These are phyloP conservation scores for Chitala chitala DNA, from an alignment of 2,113 vertebrate genomes.

Conservation along the genomic window DNA sequence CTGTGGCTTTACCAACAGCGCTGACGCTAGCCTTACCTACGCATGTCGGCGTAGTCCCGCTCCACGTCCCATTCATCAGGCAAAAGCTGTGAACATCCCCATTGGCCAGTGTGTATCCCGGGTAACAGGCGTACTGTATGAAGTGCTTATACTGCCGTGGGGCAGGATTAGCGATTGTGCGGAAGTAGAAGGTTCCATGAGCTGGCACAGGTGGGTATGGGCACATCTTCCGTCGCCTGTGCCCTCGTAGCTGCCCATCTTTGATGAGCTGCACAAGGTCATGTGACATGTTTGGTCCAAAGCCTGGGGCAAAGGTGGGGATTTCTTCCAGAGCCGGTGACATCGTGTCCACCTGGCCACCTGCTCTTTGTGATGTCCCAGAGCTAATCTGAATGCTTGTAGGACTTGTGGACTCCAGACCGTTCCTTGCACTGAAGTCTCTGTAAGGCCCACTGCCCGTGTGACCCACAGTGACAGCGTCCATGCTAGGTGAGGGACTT, in stretches of 20 bases:
- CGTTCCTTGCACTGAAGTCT: neutral
- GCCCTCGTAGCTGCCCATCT: neutral
- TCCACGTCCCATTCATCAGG: slow-evolving; percentile 52
- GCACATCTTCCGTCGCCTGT: slow-evolving; percentile 39
- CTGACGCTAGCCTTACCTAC: too few relatives aligned
- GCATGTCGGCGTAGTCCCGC: slow-evolving; percentile 56
- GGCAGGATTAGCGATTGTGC: slow-evolving; percentile 41
- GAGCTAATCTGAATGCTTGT: neutral
- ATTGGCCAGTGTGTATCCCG: slow-evolving; percentile 53
- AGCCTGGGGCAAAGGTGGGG: neutral
- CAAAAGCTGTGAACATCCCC: slow-evolving; percentile 58
- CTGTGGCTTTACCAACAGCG: too few relatives aligned
- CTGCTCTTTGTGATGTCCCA: neutral
- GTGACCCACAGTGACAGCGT: neutral
- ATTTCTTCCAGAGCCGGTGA: neutral
- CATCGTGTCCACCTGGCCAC: slow-evolving; percentile 3
- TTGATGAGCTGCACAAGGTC: neutral
- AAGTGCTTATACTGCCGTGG: slow-evolving; percentile 49
- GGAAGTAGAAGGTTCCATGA: slow-evolving; percentile 57
- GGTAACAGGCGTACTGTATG: slow-evolving; percentile 58
- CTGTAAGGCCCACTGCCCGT: neutral
- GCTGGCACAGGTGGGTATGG: slow-evolving; percentile 50
- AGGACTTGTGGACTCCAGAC: neutral
- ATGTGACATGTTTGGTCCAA: neutral
- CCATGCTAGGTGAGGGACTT: neutral